These are phyloP conservation scores for Diphyllodes magnificus DNA, from an alignment of 2,113 vertebrate species.

Conservation along the genomic window DNA sequence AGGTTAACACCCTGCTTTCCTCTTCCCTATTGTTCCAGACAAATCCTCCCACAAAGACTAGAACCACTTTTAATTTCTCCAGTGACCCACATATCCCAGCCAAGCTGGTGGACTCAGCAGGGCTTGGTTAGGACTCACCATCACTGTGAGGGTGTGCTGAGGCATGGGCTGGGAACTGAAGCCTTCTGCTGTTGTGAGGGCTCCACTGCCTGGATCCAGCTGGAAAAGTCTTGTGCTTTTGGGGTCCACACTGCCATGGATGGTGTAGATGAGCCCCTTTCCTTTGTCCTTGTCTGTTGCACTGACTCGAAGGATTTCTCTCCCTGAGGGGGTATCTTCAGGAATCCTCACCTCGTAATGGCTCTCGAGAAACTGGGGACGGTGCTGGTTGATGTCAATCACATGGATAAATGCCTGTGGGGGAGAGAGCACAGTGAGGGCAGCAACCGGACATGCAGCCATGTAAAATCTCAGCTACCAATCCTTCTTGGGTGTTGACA, in stretches of 20 bases:
- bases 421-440: not conserved
- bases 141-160: constrained; percentile 83
- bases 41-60: not conserved
- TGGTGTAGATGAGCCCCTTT: constrained; percentile 86
- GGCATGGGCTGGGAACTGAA: constrained; percentile 79
- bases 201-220: constrained; percentile 85
- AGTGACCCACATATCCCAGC: not conserved
- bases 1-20: not conserved
- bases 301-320: constrained; percentile 83
- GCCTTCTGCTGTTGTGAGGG: constrained; percentile 79
- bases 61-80: not conserved
- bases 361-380: constrained; percentile 83
- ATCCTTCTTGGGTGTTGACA: rapidly evolving
- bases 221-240: constrained; percentile 84
- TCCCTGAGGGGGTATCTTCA: constrained; percentile 83
- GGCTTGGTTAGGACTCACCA: constrained; percentile 75
- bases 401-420: constrained; percentile 85
- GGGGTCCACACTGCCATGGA: constrained; percentile 83
- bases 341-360: constrained; percentile 81
- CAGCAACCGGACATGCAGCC: not conserved
- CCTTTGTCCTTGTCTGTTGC: constrained; percentile 85
- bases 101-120: not conserved
- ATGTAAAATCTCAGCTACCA: not conserved
- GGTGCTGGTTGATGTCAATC: constrained; percentile 88
- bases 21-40: not conserved